Evolutionary conservation across 2,797 vertebrate species (phyloP), one percentile per base, ranked within the genome.

Genomic region (Semaprochilodus insignis): DNA sequence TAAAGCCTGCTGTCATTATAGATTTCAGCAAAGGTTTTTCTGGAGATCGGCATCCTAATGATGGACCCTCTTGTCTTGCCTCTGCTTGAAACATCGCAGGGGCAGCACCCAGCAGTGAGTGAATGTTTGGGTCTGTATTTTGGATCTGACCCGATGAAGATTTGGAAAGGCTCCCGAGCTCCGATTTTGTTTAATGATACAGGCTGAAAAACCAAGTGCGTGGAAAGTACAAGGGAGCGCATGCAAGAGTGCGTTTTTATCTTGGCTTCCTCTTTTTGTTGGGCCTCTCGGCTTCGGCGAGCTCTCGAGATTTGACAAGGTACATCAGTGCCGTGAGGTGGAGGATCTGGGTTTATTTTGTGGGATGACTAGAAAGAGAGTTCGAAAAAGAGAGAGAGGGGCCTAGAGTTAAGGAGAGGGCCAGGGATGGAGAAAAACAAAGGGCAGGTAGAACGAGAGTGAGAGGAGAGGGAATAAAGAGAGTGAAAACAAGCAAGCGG

Each of bases 11-110:
- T 83, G 72, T 81, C 81, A 80, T 81, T 83, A 80, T 70, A 78
- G 81, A 63, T 81, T 82, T 78, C 23, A 78, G 70, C 70, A 87
- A 88, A 85, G 75, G 72, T 79, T 83, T 84, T 88, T 75, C 69
- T 88, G 65, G 74, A 44, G 67, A 85, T 74, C 81, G 69, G 65
- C 65, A 73, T 77, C 80, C 73, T 82, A 85, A 89, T 63, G 55
- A 82, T 59, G 59, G 27, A 25, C 67, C 31, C 27, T 19, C 55
- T 82, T 82, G 40, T 54, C 71, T 75, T 67, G 59, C 31, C 54
- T 65, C 55, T 66, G 13, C 40, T 25, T 78, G 57, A 34, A 71
- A 57, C 51, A 70, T 70, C 25, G 54, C 59, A 76, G 60, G 80
- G 77, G 52, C 59, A 36, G n/a, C 55, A 78, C 19, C 48, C 21